Evolutionary conservation across 2,113 vertebrate species (phyloP).

Genomic region (Papio anubis): DNA sequence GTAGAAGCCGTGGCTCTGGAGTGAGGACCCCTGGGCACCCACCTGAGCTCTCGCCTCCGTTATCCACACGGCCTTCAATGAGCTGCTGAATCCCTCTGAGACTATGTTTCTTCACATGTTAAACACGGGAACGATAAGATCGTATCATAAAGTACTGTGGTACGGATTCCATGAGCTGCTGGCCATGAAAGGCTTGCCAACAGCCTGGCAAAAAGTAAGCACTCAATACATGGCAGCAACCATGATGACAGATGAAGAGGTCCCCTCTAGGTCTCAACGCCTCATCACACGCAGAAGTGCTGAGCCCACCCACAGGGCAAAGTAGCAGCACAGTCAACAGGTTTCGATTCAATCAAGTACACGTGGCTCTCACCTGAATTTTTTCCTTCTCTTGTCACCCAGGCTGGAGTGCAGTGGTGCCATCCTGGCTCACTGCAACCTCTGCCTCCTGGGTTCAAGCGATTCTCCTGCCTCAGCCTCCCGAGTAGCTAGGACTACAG

Average conservation of each 20-base stretch:
- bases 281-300: neutral
- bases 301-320: neutral
- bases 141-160: neutral
- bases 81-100: neutral
- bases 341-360: neutral
- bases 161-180: rapidly evolving
- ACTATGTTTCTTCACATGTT: neutral
- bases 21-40: neutral
- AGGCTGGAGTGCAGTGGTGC: too few relatives aligned
- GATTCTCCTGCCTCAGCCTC: too few relatives aligned
- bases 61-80: rapidly evolving
- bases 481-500: too few relatives aligned
- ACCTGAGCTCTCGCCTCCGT: neutral
- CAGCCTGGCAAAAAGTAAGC: neutral
- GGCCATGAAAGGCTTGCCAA: neutral
- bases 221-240: rapidly evolving
- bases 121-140: neutral
- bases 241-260: rapidly evolving
- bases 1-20: neutral
- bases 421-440: too few relatives aligned
- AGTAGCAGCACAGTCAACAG: neutral
- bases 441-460: too few relatives aligned
- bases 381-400: neutral
- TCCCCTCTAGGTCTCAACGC: rapidly evolving
- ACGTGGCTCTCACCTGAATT: neutral